A percentile compares a stretch with the other conserved stretches of the same genome.
Evolutionary conservation across 2,113 vertebrate genomes (phyloP).

Genomic region (Columba janthina): DNA sequence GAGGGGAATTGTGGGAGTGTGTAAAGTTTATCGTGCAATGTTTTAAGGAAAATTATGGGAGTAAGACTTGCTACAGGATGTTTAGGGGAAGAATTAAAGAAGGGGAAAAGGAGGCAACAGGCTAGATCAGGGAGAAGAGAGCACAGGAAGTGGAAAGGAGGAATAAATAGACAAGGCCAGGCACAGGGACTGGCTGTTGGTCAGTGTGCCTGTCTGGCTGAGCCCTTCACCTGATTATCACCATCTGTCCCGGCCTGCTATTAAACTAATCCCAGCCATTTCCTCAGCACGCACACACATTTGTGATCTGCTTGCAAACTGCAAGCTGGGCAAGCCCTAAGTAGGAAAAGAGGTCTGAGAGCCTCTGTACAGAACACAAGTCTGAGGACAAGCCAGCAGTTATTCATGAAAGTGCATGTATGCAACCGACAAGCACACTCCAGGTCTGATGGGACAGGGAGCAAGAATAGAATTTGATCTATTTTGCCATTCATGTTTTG

Average conservation of each 20-base stretch:
- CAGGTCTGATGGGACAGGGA: neutral
- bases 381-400: neutral
- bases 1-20: neutral
- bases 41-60: neutral
- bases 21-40: neutral
- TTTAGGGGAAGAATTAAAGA: neutral
- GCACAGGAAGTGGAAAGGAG: neutral
- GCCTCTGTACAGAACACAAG: neutral
- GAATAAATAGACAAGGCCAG: neutral
- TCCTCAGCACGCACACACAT: accelerated
- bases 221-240: neutral
- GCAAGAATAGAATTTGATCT: neutral
- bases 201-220: neutral
- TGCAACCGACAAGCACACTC: accelerated
- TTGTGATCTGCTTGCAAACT: neutral
- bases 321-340: neutral
- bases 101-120: neutral
- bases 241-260: neutral
- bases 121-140: neutral
- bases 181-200: neutral
- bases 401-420: accelerated
- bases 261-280: neutral
- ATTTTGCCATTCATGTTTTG: accelerated
- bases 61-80: neutral
- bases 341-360: neutral